phyloP scores from a whole-genome alignment of 1,140 invertebrate genomes.

The Drosophila albomicans region DNA sequence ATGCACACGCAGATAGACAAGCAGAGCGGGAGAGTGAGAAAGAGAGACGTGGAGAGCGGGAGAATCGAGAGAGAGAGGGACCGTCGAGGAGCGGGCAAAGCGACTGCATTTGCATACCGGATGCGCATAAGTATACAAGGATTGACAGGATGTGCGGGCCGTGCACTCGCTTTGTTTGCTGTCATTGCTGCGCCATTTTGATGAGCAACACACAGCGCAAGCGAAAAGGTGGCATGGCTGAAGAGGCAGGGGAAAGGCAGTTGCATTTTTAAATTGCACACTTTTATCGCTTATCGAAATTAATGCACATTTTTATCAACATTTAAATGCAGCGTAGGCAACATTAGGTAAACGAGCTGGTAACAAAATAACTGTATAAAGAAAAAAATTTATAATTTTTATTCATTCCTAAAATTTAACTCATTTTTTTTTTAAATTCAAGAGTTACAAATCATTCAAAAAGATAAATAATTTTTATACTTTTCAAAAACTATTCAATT shows the following conservation, averaged over 20 bases:
- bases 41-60: background rate
- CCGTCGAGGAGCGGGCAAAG: conserved; percentile 18
- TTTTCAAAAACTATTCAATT: no score
- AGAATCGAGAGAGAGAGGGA: conserved; percentile 13
- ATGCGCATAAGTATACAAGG: conserved; percentile 78
- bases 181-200: conserved; percentile 30
- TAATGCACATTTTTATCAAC: conserved; percentile 19
- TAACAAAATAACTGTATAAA: no score
- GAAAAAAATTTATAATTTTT: no score
- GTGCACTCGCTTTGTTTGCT: conserved; percentile 67
- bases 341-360: background rate
- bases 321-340: background rate
- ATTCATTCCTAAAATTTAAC: no score
- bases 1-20: conserved; percentile 40
- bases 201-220: background rate
- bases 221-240: background rate
- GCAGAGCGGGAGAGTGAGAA: conserved; percentile 29
- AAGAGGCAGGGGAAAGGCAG: background rate
- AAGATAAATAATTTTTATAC: no score
- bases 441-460: no score
- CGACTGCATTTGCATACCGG: conserved; percentile 70
- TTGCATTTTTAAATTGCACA: conserved; percentile 7
- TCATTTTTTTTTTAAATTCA: no score
- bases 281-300: conserved; percentile 14
- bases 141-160: conserved; percentile 81